Conservation (phyloP, 2,888 invertebrate species). For the Lamellibrachia satsuma region DNA sequence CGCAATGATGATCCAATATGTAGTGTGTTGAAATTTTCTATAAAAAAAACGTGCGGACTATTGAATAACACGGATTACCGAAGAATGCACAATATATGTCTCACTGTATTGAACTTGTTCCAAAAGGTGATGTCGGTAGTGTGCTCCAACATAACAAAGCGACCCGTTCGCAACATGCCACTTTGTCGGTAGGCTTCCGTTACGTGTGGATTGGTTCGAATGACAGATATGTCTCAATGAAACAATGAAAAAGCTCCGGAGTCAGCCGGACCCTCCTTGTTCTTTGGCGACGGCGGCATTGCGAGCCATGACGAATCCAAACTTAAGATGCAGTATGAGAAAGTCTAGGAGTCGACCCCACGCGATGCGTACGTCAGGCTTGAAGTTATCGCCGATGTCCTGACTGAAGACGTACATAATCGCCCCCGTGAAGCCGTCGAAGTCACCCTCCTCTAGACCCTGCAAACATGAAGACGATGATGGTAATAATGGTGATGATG, state of each 20-base stretch:
- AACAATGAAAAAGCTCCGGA: too few relatives aligned
- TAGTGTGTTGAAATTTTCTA: too few relatives aligned
- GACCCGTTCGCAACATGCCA: not conserved
- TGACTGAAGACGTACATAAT: slow-evolving; percentile 8
- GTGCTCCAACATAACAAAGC: not conserved
- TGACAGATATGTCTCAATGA: not conserved
- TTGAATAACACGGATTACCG: not conserved
- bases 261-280: not conserved
- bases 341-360: not conserved
- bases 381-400: not conserved
- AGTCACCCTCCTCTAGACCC: not conserved
- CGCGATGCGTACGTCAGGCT: slow-evolving; percentile 19
- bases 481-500: not conserved
- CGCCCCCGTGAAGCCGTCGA: slow-evolving; percentile 13
- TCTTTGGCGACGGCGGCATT: not conserved
- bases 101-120: not conserved
- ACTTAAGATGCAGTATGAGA: not conserved
- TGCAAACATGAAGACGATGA: not conserved
- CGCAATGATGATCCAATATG: too few relatives aligned
- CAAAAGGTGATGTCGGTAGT: not conserved
- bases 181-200: not conserved
- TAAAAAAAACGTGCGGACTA: too few relatives aligned
- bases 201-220: too few relatives aligned
- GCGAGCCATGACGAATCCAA: not conserved
- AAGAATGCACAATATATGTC: not conserved